Conservation (phyloP, 2,113 vertebrate species). For the Pardalotus punctatus region DNA sequence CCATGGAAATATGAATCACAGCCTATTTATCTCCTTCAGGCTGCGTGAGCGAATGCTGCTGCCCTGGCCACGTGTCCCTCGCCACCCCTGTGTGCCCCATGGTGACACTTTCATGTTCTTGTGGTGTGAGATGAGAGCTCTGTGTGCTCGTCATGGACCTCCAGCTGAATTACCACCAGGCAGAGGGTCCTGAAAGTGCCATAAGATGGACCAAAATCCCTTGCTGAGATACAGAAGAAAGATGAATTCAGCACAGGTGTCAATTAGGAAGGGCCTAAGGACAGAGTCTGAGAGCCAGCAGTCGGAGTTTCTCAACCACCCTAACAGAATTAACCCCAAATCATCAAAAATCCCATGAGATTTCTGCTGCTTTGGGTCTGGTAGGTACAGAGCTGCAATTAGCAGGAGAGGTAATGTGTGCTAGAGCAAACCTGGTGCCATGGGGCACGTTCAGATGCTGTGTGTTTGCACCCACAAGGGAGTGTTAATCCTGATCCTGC, state of each 20-base stretch:
- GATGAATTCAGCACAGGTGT: background rate
- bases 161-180: background rate
- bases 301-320: background rate
- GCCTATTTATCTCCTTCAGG: background rate
- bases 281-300: background rate
- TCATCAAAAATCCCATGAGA: background rate
- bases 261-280: background rate
- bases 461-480: background rate
- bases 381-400: background rate
- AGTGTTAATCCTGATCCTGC: background rate
- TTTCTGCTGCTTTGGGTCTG: background rate
- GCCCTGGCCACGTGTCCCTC: background rate
- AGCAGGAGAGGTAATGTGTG: background rate
- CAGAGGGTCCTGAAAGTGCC: background rate
- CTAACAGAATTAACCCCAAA: background rate
- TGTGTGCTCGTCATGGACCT: background rate
- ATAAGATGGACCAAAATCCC: background rate
- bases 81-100: background rate
- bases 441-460: background rate
- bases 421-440: background rate
- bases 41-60: background rate
- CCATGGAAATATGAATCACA: background rate
- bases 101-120: background rate
- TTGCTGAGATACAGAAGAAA: background rate
- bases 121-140: background rate